phyloP scores from a whole-genome alignment of 2,113 vertebrate genomes.

The Mohoua ochrocephala region DNA sequence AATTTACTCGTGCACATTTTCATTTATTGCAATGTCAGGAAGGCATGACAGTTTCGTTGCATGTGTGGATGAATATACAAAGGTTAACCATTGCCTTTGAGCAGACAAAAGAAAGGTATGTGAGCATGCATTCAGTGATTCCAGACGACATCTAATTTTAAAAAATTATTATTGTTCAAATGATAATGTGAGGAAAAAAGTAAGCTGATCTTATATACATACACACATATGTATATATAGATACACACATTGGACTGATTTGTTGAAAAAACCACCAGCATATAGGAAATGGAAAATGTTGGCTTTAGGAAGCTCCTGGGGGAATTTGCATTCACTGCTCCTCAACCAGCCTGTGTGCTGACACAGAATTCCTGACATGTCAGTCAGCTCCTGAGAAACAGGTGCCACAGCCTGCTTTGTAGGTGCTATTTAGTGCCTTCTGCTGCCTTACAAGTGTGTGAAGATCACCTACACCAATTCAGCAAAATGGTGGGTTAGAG shows the following conservation, averaged over 20 bases:
- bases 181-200: neutral
- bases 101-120: neutral
- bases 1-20: neutral
- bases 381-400: neutral
- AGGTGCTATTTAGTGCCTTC: neutral
- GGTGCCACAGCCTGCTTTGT: neutral
- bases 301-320: neutral
- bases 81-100: neutral
- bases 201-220: neutral
- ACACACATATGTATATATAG: neutral
- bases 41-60: neutral
- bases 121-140: neutral
- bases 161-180: neutral
- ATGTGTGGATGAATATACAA: neutral
- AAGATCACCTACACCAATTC: neutral
- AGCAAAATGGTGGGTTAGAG: neutral
- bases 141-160: neutral
- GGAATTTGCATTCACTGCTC: neutral
- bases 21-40: neutral
- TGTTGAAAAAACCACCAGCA: neutral
- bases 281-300: neutral
- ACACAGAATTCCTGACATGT: neutral
- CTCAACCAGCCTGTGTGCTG: neutral
- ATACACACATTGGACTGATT: neutral
- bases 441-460: neutral